Evolutionary conservation across 2,888 invertebrate genomes (phyloP), one percentile per base, ranked within the genome.

Genomic region (Parnassius orleans): DNA sequence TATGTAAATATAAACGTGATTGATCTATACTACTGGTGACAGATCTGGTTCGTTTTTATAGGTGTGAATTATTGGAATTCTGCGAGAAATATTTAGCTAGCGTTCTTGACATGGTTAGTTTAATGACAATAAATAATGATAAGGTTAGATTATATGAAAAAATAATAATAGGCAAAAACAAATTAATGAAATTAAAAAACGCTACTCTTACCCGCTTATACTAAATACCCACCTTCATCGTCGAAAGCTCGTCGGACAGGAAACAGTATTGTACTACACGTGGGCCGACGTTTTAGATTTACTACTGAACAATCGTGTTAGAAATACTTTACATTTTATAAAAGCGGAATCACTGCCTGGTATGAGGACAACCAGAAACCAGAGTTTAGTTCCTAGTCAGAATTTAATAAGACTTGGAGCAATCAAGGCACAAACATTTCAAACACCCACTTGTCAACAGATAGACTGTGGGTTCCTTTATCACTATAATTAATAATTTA

Each of bases 261-360:
- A 80, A 83, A 79, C 77, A 66, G 71, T 71, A 69, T 69, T 69
- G 69, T 68, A 56, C 54, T 44, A 68, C 72, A 80, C 81, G 81
- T 79, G 80, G 78, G 73, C 66, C 63, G 74, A 57, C 65, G 60
- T 64, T 60, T 61, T 54, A 64, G 66, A 68, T 67, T 64, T 68
- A 66, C 63, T 48, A 46, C 41, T 57, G 46, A 54, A 65, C 64
- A 60, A 50, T 57, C 46, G 46, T 43, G 51, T 48, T 59, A 52
- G 51, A 48, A 50, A 14, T 58, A 62, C 53, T 47, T 57, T 53
- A 53, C 53, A 19, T 62, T 62, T 57, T 56, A 57, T 47, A 57
- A 61, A 46, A 52, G 44, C 43, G 43, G n/a, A 42, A 54, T 51
- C 60, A 50, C 48, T 43, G 54, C 50, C 53, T 53, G 44, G 43